Base-by-base conservation (phyloP, 2,113 vertebrate genomes). In the Serilophus lunatus region DNA sequence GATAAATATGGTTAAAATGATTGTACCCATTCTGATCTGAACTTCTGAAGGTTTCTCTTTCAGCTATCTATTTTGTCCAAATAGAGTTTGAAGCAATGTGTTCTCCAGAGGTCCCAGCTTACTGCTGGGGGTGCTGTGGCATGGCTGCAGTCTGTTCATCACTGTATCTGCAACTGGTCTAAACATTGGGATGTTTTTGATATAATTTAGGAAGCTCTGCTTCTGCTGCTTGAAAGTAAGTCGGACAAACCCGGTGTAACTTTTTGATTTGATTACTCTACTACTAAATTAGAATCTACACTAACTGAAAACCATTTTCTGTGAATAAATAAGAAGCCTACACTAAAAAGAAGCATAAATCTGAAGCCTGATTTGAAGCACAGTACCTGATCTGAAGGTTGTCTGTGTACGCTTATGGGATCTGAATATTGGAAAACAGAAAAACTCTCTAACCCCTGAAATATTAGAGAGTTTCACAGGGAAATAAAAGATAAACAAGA, bases 11-110 rank as follows among this genome's bases (percentile, higher is more conserved):
- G 74, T 85, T 95, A 86, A 89, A 92, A 88, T 51, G 25, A 63
- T 76, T 76, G 20, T 28, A 63, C 91, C 71, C 77, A 31, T 92
- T 88, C 71, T 95, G 83, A 86, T 50, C 20, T 2, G 6, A 95
- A 91, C 72, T 91, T 89, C 87, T 95, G 95, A 96, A 69, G 40
- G 49, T 95, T 61, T 93, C 19, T 8, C 60, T 93, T 96, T 89
- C 13, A 20, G 42, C 81, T 80, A 42, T 35, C 83, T 26, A 5
- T 20, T 86, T 90, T 69, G 36, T 75, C 23, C 72, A 87, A 95
- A 75, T 26, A 18, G 11, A 64, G 2, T 49, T 50, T 61, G 68
- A 81, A 35, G n/a, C 36, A 78, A 60, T 40, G 7, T 33, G 29
- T 63, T 38, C 94, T 31, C 64, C 86, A 96, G 66, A 95, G 38